Conservation (phyloP, 2,113 vertebrate species). For the Laticauda laticaudata region DNA sequence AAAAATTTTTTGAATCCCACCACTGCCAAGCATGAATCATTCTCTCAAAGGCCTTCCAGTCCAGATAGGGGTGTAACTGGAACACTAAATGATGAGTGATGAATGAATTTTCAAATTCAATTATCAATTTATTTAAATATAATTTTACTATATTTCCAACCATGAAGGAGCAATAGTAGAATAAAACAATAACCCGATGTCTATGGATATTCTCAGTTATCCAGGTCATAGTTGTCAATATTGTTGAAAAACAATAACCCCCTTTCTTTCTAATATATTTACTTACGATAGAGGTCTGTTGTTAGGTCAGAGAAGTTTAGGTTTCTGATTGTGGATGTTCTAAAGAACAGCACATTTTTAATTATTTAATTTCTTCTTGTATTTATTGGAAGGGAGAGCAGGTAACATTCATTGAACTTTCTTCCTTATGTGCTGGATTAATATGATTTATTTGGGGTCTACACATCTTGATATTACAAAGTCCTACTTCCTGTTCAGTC, state of each 20-base stretch:
- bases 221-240: too few species aligned
- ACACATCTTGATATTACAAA: not conserved
- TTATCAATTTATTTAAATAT: not conserved
- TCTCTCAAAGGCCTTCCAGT: too few species aligned
- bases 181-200: too few species aligned
- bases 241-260: not conserved
- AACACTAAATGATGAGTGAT: too few species aligned
- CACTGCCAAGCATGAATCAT: too few species aligned
- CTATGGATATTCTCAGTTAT: too few species aligned
- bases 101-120: not conserved
- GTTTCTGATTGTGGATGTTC: not conserved
- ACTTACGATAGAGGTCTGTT: not conserved
- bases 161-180: not conserved
- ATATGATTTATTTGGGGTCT: not conserved
- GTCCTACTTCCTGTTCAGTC: not conserved
- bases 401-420: not conserved
- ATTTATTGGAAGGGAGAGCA: not conserved
- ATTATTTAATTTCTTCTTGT: not conserved
- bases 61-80: too few species aligned
- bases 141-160: not conserved
- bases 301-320: not conserved
- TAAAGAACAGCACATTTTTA: not conserved
- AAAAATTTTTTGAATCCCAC: too few species aligned
- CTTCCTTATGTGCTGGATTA: not conserved
- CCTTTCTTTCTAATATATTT: not conserved